Evolutionary conservation across 2,888 invertebrate genomes (phyloP), one percentile per base, ranked within the genome.

Genomic region (Cantharis rufa): DNA sequence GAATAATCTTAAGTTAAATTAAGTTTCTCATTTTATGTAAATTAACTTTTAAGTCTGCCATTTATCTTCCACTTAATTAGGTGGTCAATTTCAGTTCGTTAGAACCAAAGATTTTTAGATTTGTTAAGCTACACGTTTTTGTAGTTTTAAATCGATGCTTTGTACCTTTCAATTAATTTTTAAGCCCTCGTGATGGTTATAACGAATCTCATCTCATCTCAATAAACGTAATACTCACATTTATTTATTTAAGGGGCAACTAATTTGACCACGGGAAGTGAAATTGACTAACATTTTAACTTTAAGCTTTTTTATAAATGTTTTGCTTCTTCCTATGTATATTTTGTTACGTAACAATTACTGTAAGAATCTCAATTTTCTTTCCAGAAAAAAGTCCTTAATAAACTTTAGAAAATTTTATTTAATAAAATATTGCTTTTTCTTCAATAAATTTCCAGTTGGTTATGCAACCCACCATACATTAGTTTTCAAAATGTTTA

Each of bases 241-340:
- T 48, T 48, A 13, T 13, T 28, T 48, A 48, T n/a, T 7, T 48
- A 48, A 9, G 48, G 48, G 48, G 48, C 48, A 48, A 73, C 76
- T 72, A 27, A 63, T 62, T 70, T 68, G 48, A 73, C 21, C 15
- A 70, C 63, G 15, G 28, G 61, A 69, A 61, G 69, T 64, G 75
- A 61, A 66, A 15, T 15, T 27, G 24, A 68, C 10, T 21, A 10
- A 15, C 10, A 63, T 71, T 27, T 24, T 61, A 61, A 70, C n/a
- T 24, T 71, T 62, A 62, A 71, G 63, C 71, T 15, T 21, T 61
- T 71, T 11, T 24, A 62, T 71, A 63, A 62, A 71, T 63, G 2
- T 69, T 28, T 62, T 62, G 71, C 63, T 71, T 62, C 28, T 62
- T 16, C 64, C 13, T 15, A 66, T 66, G 66, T 66, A 66, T 66